These are phyloP conservation scores for Amphipyra tragopoginis DNA, from an alignment of 2,888 invertebrate species.

Conservation along the genomic window DNA sequence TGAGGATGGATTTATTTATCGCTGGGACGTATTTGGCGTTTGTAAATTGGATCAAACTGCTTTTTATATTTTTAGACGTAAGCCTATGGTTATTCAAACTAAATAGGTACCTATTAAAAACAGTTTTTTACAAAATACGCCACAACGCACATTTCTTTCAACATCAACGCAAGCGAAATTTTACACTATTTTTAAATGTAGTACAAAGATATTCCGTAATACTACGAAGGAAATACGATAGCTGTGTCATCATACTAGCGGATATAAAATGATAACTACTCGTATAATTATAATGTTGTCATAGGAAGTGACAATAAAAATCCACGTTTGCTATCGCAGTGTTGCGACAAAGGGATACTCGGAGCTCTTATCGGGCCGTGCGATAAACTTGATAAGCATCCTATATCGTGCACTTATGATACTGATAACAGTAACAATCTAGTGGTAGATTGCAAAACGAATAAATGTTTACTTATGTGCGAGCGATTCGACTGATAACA, in stretches of 20 bases:
- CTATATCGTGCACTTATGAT: constrained; percentile 51
- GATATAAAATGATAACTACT: constrained; percentile 58
- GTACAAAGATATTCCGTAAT: constrained; percentile 26
- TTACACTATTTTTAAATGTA: constrained; percentile 20
- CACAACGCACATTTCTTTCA: constrained; percentile 23
- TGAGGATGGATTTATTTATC: constrained; percentile 67
- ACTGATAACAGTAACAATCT: constrained; percentile 61
- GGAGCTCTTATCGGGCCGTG: constrained; percentile 40
- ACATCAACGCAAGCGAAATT: constrained; percentile 12
- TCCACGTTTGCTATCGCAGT: constrained; percentile 39
- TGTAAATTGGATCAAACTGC: constrained; percentile 44
- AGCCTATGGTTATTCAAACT: too few species aligned
- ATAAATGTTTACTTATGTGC: constrained; percentile 58
- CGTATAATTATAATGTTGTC: constrained; percentile 39
- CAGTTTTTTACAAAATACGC: constrained; percentile 16
- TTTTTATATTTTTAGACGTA: background rate
- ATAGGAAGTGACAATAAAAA: constrained; percentile 54
- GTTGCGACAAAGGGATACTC: constrained; percentile 59
- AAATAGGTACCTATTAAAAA: constrained; percentile 9
- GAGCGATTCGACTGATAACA: constrained; percentile 58
- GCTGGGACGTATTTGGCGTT: constrained; percentile 43
- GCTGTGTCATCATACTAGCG: constrained; percentile 52
- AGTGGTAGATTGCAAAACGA: constrained; percentile 60
- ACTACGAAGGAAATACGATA: constrained; percentile 38
- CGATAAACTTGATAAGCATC: constrained; percentile 53